Evolutionary conservation across 2,797 vertebrate species (phyloP), one percentile per base, ranked within the genome.

Genomic region (Urophycis tenuis): DNA sequence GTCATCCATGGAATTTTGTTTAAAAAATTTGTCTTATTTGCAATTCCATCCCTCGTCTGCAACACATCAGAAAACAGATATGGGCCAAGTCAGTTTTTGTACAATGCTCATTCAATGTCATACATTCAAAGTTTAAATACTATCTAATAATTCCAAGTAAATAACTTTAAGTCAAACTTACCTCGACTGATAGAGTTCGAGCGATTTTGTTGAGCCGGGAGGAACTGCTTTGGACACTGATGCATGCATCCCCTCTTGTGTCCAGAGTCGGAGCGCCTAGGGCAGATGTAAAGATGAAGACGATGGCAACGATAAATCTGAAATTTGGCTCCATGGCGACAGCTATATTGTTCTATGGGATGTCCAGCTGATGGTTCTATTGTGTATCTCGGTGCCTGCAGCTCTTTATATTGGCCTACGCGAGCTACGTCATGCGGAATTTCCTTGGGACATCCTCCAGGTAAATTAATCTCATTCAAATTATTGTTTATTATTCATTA

Each of bases 361-460:
- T 67, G 60, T 67, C 60, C n/a, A 29, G 60, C 60, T 67, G n/a
- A 7, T 67, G 60, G 25, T 25, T 67, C 25, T 60, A 22, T 60
- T 60, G 22, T 60, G 53, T 60, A 22, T 60, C 17, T 41, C 45
- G 19, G 45, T 49, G 17, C 0, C 17, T 5, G 45, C n/a, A n/a
- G 45, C 19, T 49, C 15, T 49, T 19, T 39, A 34, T 53, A 53
- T 0, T 15, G 4, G 19, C 3, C 5, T 7, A 22, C 12, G 22
- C 3, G 8, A 22, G 45, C 45, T 1, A 1, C 45, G 22, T 53
- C 45, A 19, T 19, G 8, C 32, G 90, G 89, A 82, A 41, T 91
- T 92, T 88, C 88, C 89, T 81, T 81, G 53, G 34, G 76, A 74
- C 35, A 84, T 85, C 84, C 79, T 76, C 79, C 84, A 87, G 83